Evolutionary conservation across 2,113 vertebrate species (phyloP).

Genomic region (Heterotilapia buettikoferi): DNA sequence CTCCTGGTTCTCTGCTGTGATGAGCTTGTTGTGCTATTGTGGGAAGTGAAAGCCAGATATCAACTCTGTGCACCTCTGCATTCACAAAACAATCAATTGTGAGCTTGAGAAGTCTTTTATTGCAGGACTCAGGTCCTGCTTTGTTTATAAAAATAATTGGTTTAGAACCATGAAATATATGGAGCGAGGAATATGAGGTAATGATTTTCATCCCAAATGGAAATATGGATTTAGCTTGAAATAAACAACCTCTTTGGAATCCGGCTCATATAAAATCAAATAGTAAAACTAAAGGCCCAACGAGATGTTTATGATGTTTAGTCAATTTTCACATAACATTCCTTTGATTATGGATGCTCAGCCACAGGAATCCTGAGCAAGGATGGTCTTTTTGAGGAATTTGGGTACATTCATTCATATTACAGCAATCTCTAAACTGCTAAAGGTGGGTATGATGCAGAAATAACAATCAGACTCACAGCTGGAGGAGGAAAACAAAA

Average conservation of each 20-base stretch:
- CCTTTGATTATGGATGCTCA: background rate
- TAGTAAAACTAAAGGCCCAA: background rate
- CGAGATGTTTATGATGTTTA: background rate
- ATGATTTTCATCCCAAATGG: constrained; percentile 22
- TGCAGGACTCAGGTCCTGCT: background rate
- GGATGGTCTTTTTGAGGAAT: background rate
- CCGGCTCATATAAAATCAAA: background rate
- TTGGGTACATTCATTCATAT: background rate
- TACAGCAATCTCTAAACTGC: background rate
- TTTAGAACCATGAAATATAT: constrained; percentile 6
- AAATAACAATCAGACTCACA: background rate
- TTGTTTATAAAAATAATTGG: constrained; percentile 9
- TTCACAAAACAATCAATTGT: background rate
- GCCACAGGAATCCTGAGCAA: background rate
- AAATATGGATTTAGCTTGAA: constrained; percentile 15
- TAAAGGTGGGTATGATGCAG: background rate
- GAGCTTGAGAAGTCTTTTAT: background rate
- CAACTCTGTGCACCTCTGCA: background rate
- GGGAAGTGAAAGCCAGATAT: background rate
- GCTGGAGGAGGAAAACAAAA: background rate
- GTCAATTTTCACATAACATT: background rate
- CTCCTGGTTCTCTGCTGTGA: background rate
- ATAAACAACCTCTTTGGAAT: background rate
- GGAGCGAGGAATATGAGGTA: background rate
- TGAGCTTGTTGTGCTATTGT: background rate